A percentile compares a stretch with the other conserved stretches of the same genome.
Conservation (phyloP, 2,113 vertebrate species). For the Cromileptes altivelis region DNA sequence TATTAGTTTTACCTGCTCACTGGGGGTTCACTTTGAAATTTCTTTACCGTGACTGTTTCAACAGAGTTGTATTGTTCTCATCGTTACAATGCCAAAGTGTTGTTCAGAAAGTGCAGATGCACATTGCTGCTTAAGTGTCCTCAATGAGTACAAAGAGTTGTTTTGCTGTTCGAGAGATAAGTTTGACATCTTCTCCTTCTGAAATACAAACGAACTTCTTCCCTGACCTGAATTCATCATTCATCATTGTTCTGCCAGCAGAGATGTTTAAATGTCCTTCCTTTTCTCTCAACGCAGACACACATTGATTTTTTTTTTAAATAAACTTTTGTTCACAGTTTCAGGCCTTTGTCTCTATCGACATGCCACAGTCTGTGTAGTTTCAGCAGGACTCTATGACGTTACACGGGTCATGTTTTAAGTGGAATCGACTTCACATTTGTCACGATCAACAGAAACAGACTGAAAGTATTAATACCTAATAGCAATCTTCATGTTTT, state of each 20-base stretch:
- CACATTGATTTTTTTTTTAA: background rate
- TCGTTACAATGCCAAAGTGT: background rate
- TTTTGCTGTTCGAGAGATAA: background rate
- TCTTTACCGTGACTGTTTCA: background rate
- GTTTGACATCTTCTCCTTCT: background rate
- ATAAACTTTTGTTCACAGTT: constrained; percentile 3
- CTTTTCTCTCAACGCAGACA: background rate
- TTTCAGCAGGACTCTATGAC: background rate
- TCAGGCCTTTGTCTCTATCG: background rate
- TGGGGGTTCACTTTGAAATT: background rate
- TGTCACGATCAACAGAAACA: background rate
- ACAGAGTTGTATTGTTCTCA: background rate
- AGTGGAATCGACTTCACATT: background rate
- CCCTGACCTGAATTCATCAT: constrained; percentile 2
- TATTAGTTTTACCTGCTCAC: background rate
- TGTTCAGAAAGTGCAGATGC: background rate
- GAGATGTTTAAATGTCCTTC: background rate
- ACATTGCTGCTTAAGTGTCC: background rate
- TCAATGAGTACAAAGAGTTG: background rate
- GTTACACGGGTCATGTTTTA: background rate
- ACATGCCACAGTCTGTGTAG: background rate
- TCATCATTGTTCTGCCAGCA: constrained; percentile 3
- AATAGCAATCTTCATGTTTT: constrained; percentile 2
- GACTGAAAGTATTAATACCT: background rate
- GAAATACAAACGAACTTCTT: background rate